Percentiles rank a stretch among this genome's conserved stretches.
Evolutionary conservation across 2,797 vertebrate species (phyloP).

Genomic region (Chromobotia macracanthus): DNA sequence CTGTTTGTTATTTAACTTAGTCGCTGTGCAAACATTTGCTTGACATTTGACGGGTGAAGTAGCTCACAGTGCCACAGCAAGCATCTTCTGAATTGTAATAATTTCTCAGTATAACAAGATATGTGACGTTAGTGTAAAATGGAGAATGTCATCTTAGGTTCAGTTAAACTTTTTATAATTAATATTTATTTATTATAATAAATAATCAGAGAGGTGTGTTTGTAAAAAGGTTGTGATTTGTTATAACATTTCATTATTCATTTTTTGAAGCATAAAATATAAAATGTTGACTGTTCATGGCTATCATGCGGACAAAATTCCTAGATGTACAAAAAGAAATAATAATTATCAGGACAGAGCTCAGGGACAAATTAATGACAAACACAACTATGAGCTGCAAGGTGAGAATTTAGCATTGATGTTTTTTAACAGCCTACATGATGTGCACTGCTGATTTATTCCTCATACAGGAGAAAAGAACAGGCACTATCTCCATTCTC

Average conservation of each 20-base stretch:
- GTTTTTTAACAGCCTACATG: not conserved
- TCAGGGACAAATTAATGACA: not conserved
- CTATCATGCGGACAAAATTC: not conserved
- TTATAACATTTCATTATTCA: too few relatives aligned
- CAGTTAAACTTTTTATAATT: too few relatives aligned
- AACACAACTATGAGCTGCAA: not conserved
- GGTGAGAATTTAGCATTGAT: not conserved
- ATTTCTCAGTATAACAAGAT: not conserved
- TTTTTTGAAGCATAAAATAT: too few relatives aligned
- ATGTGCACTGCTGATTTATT: not conserved
- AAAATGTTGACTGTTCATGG: not conserved
- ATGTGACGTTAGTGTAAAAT: not conserved
- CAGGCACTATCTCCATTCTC: not conserved
- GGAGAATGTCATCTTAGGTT: not conserved
- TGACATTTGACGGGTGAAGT: constrained; percentile 19
- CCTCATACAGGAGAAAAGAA: not conserved
- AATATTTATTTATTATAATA: too few relatives aligned
- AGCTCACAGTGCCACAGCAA: not conserved
- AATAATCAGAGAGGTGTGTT: not conserved
- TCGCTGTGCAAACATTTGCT: constrained; percentile 14
- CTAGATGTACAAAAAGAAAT: not conserved
- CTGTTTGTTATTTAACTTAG: constrained; percentile 24
- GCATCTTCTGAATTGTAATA: not conserved
- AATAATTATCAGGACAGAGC: not conserved
- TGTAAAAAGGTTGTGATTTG: not conserved